Base-by-base conservation (phyloP, 2,113 vertebrate species). In the Dipodomys spectabilis region DNA sequence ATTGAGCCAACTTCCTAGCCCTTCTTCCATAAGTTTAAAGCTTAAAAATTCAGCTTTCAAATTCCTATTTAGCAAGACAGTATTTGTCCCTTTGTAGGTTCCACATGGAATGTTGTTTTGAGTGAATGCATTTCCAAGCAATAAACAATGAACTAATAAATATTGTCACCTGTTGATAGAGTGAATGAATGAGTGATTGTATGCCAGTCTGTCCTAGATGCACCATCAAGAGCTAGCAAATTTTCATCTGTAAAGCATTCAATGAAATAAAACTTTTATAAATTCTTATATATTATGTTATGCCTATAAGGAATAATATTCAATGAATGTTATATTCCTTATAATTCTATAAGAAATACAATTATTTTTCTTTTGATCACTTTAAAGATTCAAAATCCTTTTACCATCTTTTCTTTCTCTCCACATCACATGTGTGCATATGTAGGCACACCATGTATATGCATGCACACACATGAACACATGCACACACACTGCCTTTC, bases 241-340 rank as follows among this genome's bases (percentile, higher is more conserved):
- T 13, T 78, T 94, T 32, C 22, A 57, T 85, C 6, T 64, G 20
- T 71, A 65, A 93, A 92, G 11, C 4, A 77, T 45, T 84, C 57
- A 82, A 82, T 74, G 90, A 88, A 94, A 62, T 19, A 85, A 69
- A 69, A 86, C 2, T 22, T 80, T 49, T 92, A 12, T 69, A 89
- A 89, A 86, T 74, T 19, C 25, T 73, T 64, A n/a, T 78, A 25
- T n/a, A 71, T 92, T 12, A 9, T 25, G 30, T 91, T 62, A 86
- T 28, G 7, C 8, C 2, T 92, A 39, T 39, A 39, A 39, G 5
- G 39, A 39, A 39, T 39, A 39, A 39, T 5, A 39, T 39, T 39
- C 6, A 39, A 39, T 39, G 39, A 39, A 39, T 39, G 39, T 39
- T 39, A 39, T 39, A 39, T 39, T 39, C 39, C 39, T 39, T 39